phyloP scores from a whole-genome alignment of 2,797 vertebrate species.

The Echeneis naucrates region DNA sequence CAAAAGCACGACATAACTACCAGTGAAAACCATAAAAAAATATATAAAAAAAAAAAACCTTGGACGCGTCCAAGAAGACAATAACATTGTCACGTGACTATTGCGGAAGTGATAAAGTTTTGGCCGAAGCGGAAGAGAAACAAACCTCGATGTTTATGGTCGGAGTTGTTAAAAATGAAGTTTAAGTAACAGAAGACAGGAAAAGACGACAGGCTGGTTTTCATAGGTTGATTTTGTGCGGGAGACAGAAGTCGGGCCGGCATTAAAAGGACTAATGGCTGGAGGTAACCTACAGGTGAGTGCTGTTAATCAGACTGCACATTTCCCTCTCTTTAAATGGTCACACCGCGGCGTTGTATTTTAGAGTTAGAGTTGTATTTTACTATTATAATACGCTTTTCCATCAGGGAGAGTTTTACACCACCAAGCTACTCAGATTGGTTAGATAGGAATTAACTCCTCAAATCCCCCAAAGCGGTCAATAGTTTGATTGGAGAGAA shows the following conservation, averaged over 20 bases:
- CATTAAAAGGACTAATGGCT: constrained; percentile 55
- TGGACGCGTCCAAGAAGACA: too few species aligned
- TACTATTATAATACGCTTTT: too few species aligned
- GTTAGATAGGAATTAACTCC: too few species aligned
- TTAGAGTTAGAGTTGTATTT: not conserved
- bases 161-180: constrained; percentile 10
- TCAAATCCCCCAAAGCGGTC: not conserved
- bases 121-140: constrained; percentile 69
- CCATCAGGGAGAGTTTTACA: not conserved
- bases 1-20: not conserved
- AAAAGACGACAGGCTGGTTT: accelerated
- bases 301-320: constrained; percentile 7
- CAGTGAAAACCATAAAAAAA: not conserved
- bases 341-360: not conserved
- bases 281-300: constrained; percentile 79
- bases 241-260: not conserved
- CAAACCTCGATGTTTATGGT: not conserved
- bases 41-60: not conserved
- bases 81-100: constrained; percentile 63
- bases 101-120: constrained; percentile 64
- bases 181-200: not conserved
- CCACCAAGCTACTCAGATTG: not conserved
- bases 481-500: not conserved
- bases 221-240: not conserved
- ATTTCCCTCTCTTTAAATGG: not conserved